Conservation (phyloP, 1,140 invertebrate genomes). For the Tenebrio molitor region DNA sequence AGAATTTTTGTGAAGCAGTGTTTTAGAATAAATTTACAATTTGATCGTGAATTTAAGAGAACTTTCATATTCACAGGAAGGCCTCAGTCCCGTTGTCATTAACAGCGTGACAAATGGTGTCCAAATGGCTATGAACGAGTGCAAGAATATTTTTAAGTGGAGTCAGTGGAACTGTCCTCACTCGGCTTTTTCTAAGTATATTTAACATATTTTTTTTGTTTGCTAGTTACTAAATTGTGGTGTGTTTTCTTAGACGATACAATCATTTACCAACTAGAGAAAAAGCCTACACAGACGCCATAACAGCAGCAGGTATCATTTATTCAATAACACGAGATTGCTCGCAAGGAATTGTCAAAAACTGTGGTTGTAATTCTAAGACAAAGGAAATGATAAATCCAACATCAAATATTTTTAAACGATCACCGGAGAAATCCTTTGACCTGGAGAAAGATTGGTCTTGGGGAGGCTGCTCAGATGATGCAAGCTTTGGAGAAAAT, state of each 20-base stretch:
- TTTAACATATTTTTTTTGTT: too few relatives aligned
- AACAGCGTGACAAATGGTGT: conserved; percentile 54
- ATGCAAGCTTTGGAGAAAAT: conserved; percentile 66
- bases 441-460: conserved; percentile 60
- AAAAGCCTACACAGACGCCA: conserved; percentile 74
- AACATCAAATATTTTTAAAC: too few relatives aligned
- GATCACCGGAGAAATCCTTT: too few relatives aligned
- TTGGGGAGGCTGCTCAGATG: conserved; percentile 70
- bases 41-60: too few relatives aligned
- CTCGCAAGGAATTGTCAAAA: conserved; percentile 70
- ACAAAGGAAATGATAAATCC: too few relatives aligned
- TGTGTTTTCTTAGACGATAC: conserved; percentile 57
- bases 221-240: conserved; percentile 18
- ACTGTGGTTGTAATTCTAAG: conserved; percentile 67
- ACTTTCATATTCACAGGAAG: conserved; percentile 47
- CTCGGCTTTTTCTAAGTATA: conserved; percentile 61
- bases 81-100: conserved; percentile 40
- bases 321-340: conserved; percentile 73
- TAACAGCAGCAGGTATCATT: conserved; percentile 73
- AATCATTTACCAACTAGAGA: conserved; percentile 68
- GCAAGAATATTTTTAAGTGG: conserved; percentile 71
- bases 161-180: conserved; percentile 75
- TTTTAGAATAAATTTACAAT: too few relatives aligned
- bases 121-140: conserved; percentile 68
- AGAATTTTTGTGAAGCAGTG: too few relatives aligned